A percentile compares a stretch with the other conserved stretches of the same genome.
phyloP scores from a whole-genome alignment of 2,888 invertebrate species.

The Conomelus anceps region DNA sequence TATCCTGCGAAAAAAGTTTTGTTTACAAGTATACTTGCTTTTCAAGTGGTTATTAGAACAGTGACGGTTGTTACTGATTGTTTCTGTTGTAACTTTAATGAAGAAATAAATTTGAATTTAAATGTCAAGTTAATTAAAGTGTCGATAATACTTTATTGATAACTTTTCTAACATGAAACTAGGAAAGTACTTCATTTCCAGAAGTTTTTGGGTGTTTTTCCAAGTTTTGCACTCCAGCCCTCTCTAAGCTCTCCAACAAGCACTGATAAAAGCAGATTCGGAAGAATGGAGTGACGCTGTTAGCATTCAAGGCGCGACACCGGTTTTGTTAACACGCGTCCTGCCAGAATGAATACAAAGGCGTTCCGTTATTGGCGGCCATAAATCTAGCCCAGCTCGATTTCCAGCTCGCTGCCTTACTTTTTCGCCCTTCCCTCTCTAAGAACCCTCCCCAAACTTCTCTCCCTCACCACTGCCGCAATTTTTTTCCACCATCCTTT shows the following conservation, averaged over 20 bases:
- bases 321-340: conserved; percentile 11
- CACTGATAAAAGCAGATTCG: background rate
- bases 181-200: background rate
- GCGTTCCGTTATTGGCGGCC: conserved; percentile 1
- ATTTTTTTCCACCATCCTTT: background rate
- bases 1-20: too few relatives aligned
- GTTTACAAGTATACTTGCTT: too few relatives aligned
- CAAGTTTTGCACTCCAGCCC: background rate
- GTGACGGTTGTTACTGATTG: too few relatives aligned
- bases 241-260: background rate
- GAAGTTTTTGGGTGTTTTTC: background rate
- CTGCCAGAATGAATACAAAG: conserved; percentile 12
- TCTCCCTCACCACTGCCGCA: background rate
- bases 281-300: background rate
- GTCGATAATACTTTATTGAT: too few relatives aligned
- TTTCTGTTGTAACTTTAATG: too few relatives aligned
- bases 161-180: background rate
- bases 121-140: too few relatives aligned
- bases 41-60: too few relatives aligned
- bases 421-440: too few relatives aligned
- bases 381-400: conserved; percentile 1
- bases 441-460: background rate
- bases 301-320: conserved; percentile 2
- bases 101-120: too few relatives aligned
- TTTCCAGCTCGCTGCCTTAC: background rate